Evolutionary conservation across 2,113 vertebrate genomes (phyloP).

Genomic region (Gyps fulvus): DNA sequence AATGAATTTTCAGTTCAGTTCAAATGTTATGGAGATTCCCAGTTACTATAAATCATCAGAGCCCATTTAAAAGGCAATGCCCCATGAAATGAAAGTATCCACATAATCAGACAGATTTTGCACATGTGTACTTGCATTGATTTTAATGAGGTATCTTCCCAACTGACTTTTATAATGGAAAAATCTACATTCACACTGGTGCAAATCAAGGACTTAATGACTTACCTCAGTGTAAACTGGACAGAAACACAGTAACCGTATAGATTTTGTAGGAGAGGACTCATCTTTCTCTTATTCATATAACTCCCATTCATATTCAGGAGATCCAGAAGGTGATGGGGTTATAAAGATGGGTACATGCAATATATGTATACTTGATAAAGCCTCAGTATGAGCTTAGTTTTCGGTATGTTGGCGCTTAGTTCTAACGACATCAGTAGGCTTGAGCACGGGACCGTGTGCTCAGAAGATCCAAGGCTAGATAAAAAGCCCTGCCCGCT

Average conservation of each 20-base stretch:
- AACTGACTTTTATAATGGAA: neutral
- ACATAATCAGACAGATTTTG: neutral
- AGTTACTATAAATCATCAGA: neutral
- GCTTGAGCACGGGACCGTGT: neutral
- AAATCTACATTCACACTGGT: neutral
- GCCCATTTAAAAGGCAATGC: neutral
- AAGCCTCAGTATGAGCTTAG: neutral
- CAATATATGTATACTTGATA: neutral
- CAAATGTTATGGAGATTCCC: neutral
- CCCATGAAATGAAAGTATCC: neutral
- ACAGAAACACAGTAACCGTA: neutral
- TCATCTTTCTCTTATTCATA: neutral
- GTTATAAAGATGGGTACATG: neutral
- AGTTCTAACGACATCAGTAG: neutral
- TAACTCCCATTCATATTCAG: neutral
- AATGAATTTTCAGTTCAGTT: neutral
- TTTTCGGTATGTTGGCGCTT: rapidly evolving
- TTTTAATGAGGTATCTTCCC: neutral
- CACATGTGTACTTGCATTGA: neutral
- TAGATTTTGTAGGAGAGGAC: neutral
- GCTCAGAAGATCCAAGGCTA: neutral
- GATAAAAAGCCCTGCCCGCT: neutral
- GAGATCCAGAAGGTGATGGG: neutral
- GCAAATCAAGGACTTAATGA: neutral
- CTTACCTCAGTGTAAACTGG: neutral